These are phyloP conservation scores for Monarcha castaneiventris DNA, from an alignment of 2,113 vertebrate genomes.

Conservation along the genomic window DNA sequence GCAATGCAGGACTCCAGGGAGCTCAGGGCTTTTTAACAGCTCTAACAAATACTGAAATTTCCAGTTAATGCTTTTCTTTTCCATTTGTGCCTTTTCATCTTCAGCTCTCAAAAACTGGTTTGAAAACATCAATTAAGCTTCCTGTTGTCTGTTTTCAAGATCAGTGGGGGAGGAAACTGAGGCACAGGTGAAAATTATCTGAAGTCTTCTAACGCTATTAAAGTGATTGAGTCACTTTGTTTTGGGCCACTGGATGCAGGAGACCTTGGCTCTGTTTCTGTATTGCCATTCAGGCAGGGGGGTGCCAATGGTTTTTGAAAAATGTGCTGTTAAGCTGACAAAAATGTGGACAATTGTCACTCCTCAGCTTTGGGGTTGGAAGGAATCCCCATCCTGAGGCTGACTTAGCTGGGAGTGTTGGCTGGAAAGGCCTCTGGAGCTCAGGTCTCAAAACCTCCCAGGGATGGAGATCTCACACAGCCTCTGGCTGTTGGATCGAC, in stretches of 20 bases:
- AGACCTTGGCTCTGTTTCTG: neutral
- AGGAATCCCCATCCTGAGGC: neutral
- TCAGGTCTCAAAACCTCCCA: neutral
- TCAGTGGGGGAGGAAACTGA: constrained; percentile 33
- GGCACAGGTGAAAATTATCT: constrained; percentile 31
- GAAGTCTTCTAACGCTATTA: neutral
- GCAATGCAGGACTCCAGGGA: neutral
- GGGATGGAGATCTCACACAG: neutral
- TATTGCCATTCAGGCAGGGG: neutral
- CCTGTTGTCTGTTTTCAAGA: constrained; percentile 25
- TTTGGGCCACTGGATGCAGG: neutral
- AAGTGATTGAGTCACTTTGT: constrained; percentile 12
- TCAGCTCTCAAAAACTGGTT: neutral
- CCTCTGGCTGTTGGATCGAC: neutral
- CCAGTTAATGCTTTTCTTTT: neutral
- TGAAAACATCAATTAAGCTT: constrained; percentile 27
- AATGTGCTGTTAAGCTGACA: neutral
- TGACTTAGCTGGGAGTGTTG: neutral
- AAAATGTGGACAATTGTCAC: neutral
- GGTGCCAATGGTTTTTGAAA: neutral
- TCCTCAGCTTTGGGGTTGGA: neutral
- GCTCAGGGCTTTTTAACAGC: neutral
- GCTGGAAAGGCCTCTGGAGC: neutral
- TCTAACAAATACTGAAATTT: neutral
- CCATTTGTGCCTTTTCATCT: neutral